phyloP scores from a whole-genome alignment of 2,888 invertebrate species.

The Apodemia mormo region DNA sequence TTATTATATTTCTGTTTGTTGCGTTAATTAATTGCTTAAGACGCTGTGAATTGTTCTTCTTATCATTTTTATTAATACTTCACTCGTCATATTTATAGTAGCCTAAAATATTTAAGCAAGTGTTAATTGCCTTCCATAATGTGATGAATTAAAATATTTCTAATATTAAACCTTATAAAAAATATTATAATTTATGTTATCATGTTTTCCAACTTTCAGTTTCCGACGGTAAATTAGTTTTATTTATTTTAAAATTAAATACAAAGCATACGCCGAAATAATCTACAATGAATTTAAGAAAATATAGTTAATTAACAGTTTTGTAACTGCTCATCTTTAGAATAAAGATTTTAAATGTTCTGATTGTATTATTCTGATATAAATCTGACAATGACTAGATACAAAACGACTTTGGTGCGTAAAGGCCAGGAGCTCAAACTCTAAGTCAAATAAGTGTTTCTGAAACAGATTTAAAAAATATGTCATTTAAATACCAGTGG shows the following conservation, averaged over 20 bases:
- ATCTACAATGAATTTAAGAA: not conserved
- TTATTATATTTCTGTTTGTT: constrained; percentile 11
- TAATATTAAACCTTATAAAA: not conserved
- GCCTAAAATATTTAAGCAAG: constrained; percentile 9
- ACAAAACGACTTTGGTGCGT: no score
- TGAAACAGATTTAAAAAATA: no score
- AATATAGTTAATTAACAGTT: no score
- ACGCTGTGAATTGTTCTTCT: constrained; percentile 2
- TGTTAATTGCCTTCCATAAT: constrained; percentile 7
- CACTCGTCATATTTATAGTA: constrained; percentile 10
- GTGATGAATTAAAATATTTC: constrained; percentile 4
- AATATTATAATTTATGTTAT: constrained; percentile 8
- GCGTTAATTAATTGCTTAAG: constrained; percentile 4
- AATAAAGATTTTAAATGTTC: no score
- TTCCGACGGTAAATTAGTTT: constrained; percentile 4
- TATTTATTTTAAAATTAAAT: not conserved
- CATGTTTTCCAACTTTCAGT: constrained; percentile 2
- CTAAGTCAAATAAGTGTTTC: no score
- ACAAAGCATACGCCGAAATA: not conserved
- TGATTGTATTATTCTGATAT: no score
- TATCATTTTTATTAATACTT: constrained; percentile 16
- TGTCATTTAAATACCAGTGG: no score
- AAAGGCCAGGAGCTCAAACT: no score
- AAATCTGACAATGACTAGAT: no score
- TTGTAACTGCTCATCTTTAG: no score